phyloP scores from a whole-genome alignment of 2,888 invertebrate genomes.

The Scaptomyza caliginosa region DNA sequence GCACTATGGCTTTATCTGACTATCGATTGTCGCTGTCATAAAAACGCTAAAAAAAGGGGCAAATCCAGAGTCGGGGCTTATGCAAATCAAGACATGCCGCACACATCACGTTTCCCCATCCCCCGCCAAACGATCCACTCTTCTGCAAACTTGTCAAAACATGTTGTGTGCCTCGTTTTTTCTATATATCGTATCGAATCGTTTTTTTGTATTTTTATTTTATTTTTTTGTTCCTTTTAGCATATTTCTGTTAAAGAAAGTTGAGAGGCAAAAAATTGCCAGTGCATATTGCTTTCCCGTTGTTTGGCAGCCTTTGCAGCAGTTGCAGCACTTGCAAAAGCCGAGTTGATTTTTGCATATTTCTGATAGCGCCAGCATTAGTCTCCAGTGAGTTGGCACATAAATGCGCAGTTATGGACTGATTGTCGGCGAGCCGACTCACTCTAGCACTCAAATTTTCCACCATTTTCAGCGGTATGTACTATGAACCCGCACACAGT shows the following conservation, averaged over 20 bases:
- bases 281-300: constrained; percentile 65
- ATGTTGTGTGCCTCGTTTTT: constrained; percentile 35
- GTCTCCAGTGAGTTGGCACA: constrained; percentile 74
- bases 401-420: constrained; percentile 72
- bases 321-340: constrained; percentile 54
- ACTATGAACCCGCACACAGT: too few relatives aligned
- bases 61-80: constrained; percentile 56
- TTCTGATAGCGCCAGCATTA: constrained; percentile 71
- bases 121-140: background rate
- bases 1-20: constrained; percentile 52
- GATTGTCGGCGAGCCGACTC: constrained; percentile 53
- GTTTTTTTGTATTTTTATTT: background rate
- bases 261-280: constrained; percentile 36
- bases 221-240: constrained; percentile 1
- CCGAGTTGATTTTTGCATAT: constrained; percentile 76
- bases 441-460: background rate
- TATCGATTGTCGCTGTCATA: constrained; percentile 77
- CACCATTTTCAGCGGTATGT: constrained; percentile 18
- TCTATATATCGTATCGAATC: background rate
- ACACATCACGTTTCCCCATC: constrained; percentile 49
- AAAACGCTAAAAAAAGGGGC: constrained; percentile 52
- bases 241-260: constrained; percentile 35
- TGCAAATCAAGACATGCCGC: constrained; percentile 77
- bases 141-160: constrained; percentile 59
- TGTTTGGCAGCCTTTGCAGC: constrained; percentile 44